phyloP scores from a whole-genome alignment of 1,140 invertebrate genomes.

The Temnothorax longispinosus region DNA sequence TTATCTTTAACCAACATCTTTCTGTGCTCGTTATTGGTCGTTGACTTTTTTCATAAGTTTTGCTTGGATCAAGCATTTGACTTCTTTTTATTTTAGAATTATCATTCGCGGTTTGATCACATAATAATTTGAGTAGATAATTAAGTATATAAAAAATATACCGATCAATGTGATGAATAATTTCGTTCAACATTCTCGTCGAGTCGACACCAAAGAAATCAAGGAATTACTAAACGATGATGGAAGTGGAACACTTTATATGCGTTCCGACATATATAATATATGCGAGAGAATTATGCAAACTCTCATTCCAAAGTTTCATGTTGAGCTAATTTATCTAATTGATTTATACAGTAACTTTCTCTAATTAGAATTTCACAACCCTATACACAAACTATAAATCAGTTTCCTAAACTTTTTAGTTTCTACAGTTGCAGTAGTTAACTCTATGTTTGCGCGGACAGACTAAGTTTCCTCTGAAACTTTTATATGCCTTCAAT shows the following conservation, averaged over 20 bases:
- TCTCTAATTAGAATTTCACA: background rate
- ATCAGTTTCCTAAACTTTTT: background rate
- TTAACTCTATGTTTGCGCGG: background rate
- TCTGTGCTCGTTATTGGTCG: too few species aligned
- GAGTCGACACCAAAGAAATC: background rate
- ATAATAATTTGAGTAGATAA: background rate
- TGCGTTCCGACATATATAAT: too few species aligned
- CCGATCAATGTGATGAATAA: background rate
- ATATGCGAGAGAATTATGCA: background rate
- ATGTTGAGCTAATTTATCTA: background rate
- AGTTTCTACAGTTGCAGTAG: background rate
- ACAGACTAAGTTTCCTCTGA: background rate
- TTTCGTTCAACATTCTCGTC: background rate
- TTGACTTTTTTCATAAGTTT: too few species aligned
- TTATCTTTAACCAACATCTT: too few species aligned
- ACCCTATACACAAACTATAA: background rate
- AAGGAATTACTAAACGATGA: background rate
- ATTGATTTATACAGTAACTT: background rate
- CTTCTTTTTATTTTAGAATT: background rate
- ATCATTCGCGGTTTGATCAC: background rate
- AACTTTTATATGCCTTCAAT: background rate
- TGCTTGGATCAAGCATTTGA: too few species aligned
- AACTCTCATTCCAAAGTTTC: background rate
- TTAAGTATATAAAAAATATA: background rate
- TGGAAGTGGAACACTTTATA: background rate